These are phyloP conservation scores for Spea multiplicata DNA, from an alignment of 2,113 vertebrate species.

Conservation along the genomic window DNA sequence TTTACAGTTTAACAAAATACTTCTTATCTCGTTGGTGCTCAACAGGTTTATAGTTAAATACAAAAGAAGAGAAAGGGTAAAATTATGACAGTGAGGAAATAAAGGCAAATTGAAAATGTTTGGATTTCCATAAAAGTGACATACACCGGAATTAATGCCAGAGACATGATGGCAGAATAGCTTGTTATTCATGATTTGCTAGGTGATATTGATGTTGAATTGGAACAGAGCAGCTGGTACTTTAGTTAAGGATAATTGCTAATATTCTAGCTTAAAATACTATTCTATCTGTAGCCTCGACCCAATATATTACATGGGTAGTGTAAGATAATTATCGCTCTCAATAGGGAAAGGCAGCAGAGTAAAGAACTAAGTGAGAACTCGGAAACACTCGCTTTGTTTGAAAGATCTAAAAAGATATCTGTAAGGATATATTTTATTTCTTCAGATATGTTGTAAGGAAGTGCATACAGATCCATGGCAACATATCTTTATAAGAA, in stretches of 20 bases:
- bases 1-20: no score
- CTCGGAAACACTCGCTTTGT: conserved; percentile 31
- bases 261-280: conserved; percentile 8
- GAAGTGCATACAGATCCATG: conserved; percentile 7
- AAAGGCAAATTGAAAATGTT: neutral
- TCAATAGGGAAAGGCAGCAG: conserved; percentile 15
- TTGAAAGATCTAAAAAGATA: conserved; percentile 26
- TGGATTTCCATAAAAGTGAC: neutral
- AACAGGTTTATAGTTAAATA: no score
- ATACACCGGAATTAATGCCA: neutral
- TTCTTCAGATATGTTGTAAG: conserved; percentile 26
- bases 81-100: no score
- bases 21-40: no score
- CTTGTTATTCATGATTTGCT: neutral
- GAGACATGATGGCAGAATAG: neutral
- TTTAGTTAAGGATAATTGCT: neutral
- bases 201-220: neutral
- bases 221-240: conserved; percentile 10
- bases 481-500: conserved; percentile 21
- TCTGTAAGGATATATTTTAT: conserved; percentile 27
- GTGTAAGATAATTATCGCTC: conserved; percentile 27
- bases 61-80: no score
- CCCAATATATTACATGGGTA: conserved; percentile 12
- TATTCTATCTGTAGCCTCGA: conserved; percentile 26
- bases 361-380: conserved; percentile 37